Base-by-base conservation (phyloP, 2,113 vertebrate genomes). In the Catharus bicknelli region DNA sequence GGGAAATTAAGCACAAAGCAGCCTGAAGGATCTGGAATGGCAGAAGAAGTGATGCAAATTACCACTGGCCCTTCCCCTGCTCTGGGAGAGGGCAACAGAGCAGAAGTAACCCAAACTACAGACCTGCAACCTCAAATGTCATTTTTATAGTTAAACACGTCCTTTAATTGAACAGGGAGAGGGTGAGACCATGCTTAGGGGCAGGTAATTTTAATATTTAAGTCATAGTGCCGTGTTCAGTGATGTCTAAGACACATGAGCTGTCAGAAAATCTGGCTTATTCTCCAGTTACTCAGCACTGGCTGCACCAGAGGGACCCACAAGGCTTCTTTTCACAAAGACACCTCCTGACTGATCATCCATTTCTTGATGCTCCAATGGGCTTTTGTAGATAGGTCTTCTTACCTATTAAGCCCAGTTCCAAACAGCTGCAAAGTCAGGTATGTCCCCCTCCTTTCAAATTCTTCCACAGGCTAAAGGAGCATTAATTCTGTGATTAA, bases 281-380 rank as follows among this genome's bases (percentile, higher is more conserved):
- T 50, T 87, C 45, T 75, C 43, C 62, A 67, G 13, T 50, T 75
- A 40, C 25, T 63, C 70, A 67, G 38, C 51, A 32, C 15, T 29
- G 40, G 34, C 57, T 67, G 32, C 54, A 74, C 66, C 43, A 63
- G 57, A 74, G 29, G 38, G 61, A 62, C 4, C 21, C 66, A 40
- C 19, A 36, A 50, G 3, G 15, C 29, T 34, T 67, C 9, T 58
- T 64, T 40, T 19, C 11, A 63, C 30, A 38, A 36, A 47, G 5
- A 20, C 42, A 32, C 1, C 5, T 45, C 18, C 23, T 1, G 1
- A 16, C 0, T 9, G 12, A 34, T 42, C 45, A 53, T 20, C 47
- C 3, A 3, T 61, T 86, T 63, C 40, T 42, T 73, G 30, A 53
- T 51, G 40, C 20, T 69, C 53, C 62, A 25, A 4, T 10, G 26